phyloP scores from a whole-genome alignment of 2,888 invertebrate species.

The Xanthia icteritia region DNA sequence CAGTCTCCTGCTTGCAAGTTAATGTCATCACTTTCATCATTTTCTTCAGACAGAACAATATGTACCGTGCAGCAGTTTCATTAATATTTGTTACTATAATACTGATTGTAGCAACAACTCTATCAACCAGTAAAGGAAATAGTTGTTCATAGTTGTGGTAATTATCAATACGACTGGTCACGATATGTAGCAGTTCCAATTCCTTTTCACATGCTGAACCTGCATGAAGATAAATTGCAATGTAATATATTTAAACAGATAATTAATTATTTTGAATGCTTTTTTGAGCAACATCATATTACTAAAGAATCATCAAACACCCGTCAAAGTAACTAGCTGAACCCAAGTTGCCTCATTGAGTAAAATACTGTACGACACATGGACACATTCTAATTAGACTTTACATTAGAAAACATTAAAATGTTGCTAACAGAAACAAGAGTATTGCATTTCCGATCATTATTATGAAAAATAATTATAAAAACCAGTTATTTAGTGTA shows the following conservation, averaged over 20 bases:
- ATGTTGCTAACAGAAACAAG: slow-evolving; percentile 69
- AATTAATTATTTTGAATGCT: not conserved
- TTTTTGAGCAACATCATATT: slow-evolving; percentile 81
- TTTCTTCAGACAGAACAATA: slow-evolving; percentile 70
- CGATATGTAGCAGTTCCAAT: slow-evolving; percentile 65
- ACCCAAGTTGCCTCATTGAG: slow-evolving; percentile 80
- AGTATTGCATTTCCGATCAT: slow-evolving; percentile 67
- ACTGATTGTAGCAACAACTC: slow-evolving; percentile 67
- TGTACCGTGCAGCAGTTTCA: slow-evolving; percentile 61
- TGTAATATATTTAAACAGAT: slow-evolving; percentile 5
- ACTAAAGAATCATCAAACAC: slow-evolving; percentile 85
- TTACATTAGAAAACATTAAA: slow-evolving; percentile 60
- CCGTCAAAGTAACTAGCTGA: slow-evolving; percentile 74
- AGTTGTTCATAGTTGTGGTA: slow-evolving; percentile 66
- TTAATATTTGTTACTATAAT: slow-evolving; percentile 59
- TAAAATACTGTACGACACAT: slow-evolving; percentile 67
- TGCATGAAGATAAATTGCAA: slow-evolving; percentile 46
- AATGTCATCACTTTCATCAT: slow-evolving; percentile 68
- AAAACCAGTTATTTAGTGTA: not conserved
- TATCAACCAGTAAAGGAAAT: slow-evolving; percentile 71
- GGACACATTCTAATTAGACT: slow-evolving; percentile 61
- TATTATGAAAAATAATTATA: not conserved
- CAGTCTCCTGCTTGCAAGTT: slow-evolving; percentile 51
- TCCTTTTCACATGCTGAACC: slow-evolving; percentile 62
- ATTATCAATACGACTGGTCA: slow-evolving; percentile 64